phyloP scores from a whole-genome alignment of 2,888 invertebrate genomes.

The Trilocha varians region DNA sequence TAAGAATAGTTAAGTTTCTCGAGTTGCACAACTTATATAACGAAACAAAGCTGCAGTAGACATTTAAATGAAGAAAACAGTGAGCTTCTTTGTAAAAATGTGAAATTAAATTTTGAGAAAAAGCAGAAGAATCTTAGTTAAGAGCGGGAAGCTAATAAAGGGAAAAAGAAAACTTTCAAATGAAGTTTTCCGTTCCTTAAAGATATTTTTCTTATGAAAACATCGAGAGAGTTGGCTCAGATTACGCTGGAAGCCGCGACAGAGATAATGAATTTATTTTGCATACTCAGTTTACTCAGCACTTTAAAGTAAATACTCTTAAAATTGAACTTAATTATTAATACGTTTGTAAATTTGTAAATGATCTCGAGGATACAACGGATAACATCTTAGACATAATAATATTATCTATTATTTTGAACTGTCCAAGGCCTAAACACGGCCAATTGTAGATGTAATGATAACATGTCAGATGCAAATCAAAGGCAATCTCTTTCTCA shows the following conservation, averaged over 20 bases:
- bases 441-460: too few species aligned
- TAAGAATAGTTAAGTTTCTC: background rate
- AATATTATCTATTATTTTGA: too few species aligned
- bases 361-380: too few species aligned
- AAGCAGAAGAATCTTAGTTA: conserved; percentile 47
- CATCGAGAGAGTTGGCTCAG: conserved; percentile 39
- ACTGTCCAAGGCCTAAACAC: too few species aligned
- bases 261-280: conserved; percentile 36
- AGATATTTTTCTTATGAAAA: conserved; percentile 55
- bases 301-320: background rate
- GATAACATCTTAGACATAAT: too few species aligned
- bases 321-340: too few species aligned
- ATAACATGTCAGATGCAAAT: too few species aligned
- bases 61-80: conserved; percentile 24
- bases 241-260: conserved; percentile 31
- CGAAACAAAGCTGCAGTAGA: conserved; percentile 20
- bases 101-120: conserved; percentile 41
- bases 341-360: too few species aligned
- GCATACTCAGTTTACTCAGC: conserved; percentile 17
- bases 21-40: conserved; percentile 9
- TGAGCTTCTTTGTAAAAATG: conserved; percentile 29
- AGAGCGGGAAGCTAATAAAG: conserved; percentile 51
- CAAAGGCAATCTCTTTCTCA: too few species aligned
- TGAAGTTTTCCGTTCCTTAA: conserved; percentile 48
- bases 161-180: conserved; percentile 45